Percentiles rank a stretch among this genome's conserved stretches.
These are phyloP conservation scores for Heterohyrax brucei DNA, from an alignment of 2,797 vertebrate genomes.

Conservation along the genomic window DNA sequence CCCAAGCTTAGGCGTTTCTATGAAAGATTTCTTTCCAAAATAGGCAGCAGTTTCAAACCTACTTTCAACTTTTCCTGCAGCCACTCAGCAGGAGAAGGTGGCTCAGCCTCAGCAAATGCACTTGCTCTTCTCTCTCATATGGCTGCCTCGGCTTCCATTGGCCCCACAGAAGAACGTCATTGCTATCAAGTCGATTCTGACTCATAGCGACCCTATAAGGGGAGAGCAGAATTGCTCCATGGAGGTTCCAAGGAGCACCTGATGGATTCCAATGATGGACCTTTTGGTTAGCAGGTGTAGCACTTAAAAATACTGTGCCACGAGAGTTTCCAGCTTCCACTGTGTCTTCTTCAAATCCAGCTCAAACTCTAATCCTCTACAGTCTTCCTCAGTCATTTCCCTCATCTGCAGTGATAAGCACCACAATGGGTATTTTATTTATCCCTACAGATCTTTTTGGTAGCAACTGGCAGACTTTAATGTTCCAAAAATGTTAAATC, in stretches of 20 bases:
- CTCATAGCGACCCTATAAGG: too few species aligned
- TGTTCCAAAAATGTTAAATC: conserved; percentile 70
- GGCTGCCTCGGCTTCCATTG: not conserved
- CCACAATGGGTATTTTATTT: not conserved
- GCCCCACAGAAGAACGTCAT: too few species aligned
- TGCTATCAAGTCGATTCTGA: too few species aligned
- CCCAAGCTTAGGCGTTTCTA: not conserved
- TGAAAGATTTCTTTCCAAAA: not conserved
- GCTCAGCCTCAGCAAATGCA: not conserved
- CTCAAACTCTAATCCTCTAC: not conserved
- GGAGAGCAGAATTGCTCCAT: too few species aligned
- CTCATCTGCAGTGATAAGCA: not conserved
- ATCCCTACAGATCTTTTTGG: conserved; percentile 44
- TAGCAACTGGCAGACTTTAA: conserved; percentile 83
- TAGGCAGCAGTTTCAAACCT: not conserved
- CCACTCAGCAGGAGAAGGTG: not conserved
- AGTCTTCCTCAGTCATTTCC: not conserved
- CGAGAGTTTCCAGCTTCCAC: too few species aligned
- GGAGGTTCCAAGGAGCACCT: too few species aligned
- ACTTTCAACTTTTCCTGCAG: not conserved
- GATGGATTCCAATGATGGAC: too few species aligned
- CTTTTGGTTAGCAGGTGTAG: too few species aligned
- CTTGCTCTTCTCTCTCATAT: not conserved
- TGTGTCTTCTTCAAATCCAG: not conserved
- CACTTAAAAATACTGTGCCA: too few species aligned